Evolutionary conservation across 2,113 vertebrate genomes (phyloP).

Genomic region (Cyprinus carpio): DNA sequence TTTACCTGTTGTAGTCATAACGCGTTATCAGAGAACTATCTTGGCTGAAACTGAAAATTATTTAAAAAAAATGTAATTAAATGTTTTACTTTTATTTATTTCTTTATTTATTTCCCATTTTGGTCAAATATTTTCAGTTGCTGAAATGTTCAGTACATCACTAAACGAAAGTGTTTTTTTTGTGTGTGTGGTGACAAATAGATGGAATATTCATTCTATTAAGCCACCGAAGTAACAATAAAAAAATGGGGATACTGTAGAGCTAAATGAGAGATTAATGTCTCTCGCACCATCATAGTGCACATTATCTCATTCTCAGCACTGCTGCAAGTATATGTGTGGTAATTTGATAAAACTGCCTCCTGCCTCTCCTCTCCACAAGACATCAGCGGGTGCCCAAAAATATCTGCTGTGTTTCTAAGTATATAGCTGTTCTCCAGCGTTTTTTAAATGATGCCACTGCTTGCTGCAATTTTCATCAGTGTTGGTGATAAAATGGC

Average conservation of each 20-base stretch:
- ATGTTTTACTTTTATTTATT: no score
- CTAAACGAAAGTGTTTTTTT: not conserved
- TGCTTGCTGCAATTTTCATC: constrained; percentile 8
- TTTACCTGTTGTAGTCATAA: no score
- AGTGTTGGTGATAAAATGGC: constrained; percentile 34
- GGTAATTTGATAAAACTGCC: constrained; percentile 10
- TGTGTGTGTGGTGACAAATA: not conserved
- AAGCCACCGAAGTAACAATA: not conserved
- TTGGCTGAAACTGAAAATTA: no score
- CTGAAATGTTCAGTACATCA: not conserved
- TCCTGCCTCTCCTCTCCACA: constrained; percentile 8
- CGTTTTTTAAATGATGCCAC: constrained; percentile 4
- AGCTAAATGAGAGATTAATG: constrained; percentile 13
- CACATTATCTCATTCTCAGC: not conserved
- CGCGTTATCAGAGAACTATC: no score
- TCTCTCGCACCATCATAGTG: not conserved
- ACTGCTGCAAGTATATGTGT: not conserved
- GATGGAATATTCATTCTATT: not conserved
- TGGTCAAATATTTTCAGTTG: no score
- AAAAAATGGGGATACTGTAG: not conserved
- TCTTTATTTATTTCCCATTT: no score
- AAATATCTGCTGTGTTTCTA: constrained; percentile 1
- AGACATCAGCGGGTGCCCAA: not conserved
- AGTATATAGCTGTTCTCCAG: not conserved
- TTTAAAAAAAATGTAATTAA: no score